These are phyloP conservation scores for Sphaerophoria rueppellii DNA, from an alignment of 2,888 invertebrate genomes.

Conservation along the genomic window DNA sequence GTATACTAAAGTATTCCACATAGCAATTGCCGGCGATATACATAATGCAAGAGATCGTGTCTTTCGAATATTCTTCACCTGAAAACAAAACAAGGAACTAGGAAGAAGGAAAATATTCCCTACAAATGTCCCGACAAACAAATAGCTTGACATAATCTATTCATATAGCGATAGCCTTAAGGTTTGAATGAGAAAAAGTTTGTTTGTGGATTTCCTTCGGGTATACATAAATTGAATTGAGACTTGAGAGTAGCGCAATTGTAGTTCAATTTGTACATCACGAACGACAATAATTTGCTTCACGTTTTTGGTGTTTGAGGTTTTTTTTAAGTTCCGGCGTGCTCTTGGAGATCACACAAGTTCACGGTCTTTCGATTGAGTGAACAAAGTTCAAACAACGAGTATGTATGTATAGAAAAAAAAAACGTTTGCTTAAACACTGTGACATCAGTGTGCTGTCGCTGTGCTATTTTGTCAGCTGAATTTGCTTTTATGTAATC, in stretches of 20 bases:
- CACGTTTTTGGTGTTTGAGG: constrained; percentile 50
- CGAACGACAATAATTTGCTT: constrained; percentile 55
- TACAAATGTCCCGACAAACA: constrained; percentile 36
- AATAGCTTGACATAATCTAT: constrained; percentile 12
- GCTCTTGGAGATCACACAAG: constrained; percentile 23
- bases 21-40: constrained; percentile 15
- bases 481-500: too few relatives aligned
- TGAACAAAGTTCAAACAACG: constrained; percentile 11
- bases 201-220: constrained; percentile 8
- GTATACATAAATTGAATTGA: constrained; percentile 22
- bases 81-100: constrained; percentile 21
- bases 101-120: neutral
- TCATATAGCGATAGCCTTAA: neutral
- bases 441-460: too few relatives aligned
- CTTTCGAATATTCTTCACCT: constrained; percentile 18
- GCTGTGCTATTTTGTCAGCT: too few relatives aligned
- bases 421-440: too few relatives aligned
- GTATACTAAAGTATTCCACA: neutral
- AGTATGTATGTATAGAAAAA: too few relatives aligned
- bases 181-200: constrained; percentile 1
- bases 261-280: constrained; percentile 57
- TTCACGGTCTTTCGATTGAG: constrained; percentile 23
- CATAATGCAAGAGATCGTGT: constrained; percentile 37
- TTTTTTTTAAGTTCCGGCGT: neutral
- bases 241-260: constrained; percentile 50